Percentiles rank a stretch among this genome's conserved stretches.
These are phyloP conservation scores for Sturnus vulgaris DNA, from an alignment of 2,113 vertebrate species.

Conservation along the genomic window DNA sequence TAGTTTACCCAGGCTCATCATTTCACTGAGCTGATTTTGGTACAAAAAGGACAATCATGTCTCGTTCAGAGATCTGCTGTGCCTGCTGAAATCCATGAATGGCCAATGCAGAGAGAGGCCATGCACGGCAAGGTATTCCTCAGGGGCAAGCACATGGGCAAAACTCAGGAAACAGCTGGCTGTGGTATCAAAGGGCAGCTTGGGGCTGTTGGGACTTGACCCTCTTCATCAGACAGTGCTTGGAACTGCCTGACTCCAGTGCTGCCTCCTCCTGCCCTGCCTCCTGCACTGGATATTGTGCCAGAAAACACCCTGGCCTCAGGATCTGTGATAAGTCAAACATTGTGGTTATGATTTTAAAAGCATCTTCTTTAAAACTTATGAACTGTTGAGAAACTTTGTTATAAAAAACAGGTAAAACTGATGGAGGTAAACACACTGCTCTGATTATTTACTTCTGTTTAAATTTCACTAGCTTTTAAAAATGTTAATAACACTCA, in stretches of 20 bases:
- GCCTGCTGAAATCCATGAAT: not conserved
- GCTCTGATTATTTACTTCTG: not conserved
- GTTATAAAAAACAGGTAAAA: not conserved
- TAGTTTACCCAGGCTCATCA: not conserved
- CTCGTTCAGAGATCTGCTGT: not conserved
- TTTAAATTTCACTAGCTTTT: not conserved
- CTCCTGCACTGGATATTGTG: not conserved
- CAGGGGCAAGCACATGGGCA: not conserved
- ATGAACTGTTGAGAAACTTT: not conserved
- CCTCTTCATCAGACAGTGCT: not conserved
- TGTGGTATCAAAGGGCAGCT: not conserved
- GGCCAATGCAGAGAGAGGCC: not conserved
- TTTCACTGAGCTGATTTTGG: not conserved
- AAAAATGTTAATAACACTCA: not conserved
- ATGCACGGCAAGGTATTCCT: not conserved
- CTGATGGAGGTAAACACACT: not conserved
- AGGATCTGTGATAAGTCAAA: not conserved
- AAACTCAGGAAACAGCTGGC: not conserved
- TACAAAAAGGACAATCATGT: fast-evolving
- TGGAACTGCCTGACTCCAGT: not conserved
- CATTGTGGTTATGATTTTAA: not conserved
- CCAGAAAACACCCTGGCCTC: not conserved
- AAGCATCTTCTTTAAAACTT: not conserved
- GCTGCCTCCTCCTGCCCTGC: not conserved
- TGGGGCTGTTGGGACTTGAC: not conserved